Percentiles rank a stretch among this genome's conserved stretches.
Evolutionary conservation across 2,888 invertebrate genomes (phyloP).

Genomic region (Physocephala rufipes): DNA sequence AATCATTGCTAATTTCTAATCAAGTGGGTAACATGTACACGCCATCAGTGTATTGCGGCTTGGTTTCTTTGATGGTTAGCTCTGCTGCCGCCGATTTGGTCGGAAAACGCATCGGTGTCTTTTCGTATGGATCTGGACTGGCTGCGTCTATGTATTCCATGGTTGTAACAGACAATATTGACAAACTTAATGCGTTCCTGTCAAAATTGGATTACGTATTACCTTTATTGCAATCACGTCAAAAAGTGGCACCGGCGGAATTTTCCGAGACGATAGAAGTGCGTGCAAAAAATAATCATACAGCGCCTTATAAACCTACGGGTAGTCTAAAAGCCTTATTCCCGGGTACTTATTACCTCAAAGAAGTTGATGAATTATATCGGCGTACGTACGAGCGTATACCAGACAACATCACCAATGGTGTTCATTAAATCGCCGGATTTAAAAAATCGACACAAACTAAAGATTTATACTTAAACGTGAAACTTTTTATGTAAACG

Average conservation of each 20-base stretch:
- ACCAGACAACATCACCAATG: constrained; percentile 57
- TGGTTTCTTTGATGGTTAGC: constrained; percentile 85
- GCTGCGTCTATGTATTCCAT: constrained; percentile 95
- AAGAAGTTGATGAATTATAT: constrained; percentile 84
- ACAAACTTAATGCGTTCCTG: constrained; percentile 73
- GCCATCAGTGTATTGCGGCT: constrained; percentile 92
- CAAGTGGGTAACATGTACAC: constrained; percentile 99
- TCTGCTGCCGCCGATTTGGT: constrained; percentile 72
- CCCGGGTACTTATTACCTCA: constrained; percentile 90
- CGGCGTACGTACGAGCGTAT: constrained; percentile 78
- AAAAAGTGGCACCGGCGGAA: constrained; percentile 76
- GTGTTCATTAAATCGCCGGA: constrained; percentile 53
- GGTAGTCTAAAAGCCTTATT: constrained; percentile 78
- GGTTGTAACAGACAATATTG: constrained; percentile 74
- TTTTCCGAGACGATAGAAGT: constrained; percentile 83
- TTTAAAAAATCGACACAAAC: constrained; percentile 5
- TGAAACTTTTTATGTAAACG: no score
- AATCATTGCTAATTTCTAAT: constrained; percentile 84
- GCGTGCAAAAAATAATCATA: constrained; percentile 85
- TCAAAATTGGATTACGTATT: constrained; percentile 75
- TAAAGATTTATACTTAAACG: not conserved
- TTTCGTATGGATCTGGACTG: constrained; percentile 97
- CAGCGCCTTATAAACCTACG: constrained; percentile 85
- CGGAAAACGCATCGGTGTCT: constrained; percentile 85
- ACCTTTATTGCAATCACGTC: constrained; percentile 74